phyloP scores from a whole-genome alignment of 2,888 invertebrate genomes.

The Scelioninae gen. 2 region DNA sequence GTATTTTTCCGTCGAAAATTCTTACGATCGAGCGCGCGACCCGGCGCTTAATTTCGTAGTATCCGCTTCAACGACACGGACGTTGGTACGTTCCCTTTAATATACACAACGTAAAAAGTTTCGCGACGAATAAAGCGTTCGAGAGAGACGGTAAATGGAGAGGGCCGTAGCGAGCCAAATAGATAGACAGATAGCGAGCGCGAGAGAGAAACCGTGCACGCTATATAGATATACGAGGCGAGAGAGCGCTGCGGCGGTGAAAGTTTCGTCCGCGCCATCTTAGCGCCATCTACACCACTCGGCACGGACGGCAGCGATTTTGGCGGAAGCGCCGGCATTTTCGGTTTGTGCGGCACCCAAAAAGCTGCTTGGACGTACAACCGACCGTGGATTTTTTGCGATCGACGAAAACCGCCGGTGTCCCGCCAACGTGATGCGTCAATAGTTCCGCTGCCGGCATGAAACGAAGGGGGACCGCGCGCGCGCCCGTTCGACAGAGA shows the following conservation, averaged over 20 bases:
- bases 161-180: slow-evolving; percentile 49
- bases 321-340: too few relatives aligned
- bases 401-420: background rate
- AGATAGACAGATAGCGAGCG: slow-evolving; percentile 57
- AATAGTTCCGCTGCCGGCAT: slow-evolving; percentile 27
- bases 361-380: too few relatives aligned
- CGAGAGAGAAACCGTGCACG: slow-evolving; percentile 48
- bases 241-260: slow-evolving; percentile 26
- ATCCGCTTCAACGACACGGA: slow-evolving; percentile 71
- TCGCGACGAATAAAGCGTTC: slow-evolving; percentile 71
- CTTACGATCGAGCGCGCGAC: slow-evolving; percentile 28
- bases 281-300: slow-evolving; percentile 35
- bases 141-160: slow-evolving; percentile 52
- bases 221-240: slow-evolving; percentile 49
- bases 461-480: slow-evolving; percentile 54
- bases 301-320: too few relatives aligned
- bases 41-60: slow-evolving; percentile 68
- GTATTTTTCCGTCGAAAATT: slow-evolving; percentile 25
- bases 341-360: too few relatives aligned
- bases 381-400: too few relatives aligned
- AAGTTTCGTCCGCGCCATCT: slow-evolving; percentile 41
- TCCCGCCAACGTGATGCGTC: slow-evolving; percentile 37
- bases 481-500: slow-evolving; percentile 51
- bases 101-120: slow-evolving; percentile 74
- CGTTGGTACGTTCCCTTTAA: slow-evolving; percentile 72